A percentile compares a stretch with the other conserved stretches of the same genome.
Evolutionary conservation across 2,888 invertebrate species (phyloP).

Genomic region (Muscina levida): DNA sequence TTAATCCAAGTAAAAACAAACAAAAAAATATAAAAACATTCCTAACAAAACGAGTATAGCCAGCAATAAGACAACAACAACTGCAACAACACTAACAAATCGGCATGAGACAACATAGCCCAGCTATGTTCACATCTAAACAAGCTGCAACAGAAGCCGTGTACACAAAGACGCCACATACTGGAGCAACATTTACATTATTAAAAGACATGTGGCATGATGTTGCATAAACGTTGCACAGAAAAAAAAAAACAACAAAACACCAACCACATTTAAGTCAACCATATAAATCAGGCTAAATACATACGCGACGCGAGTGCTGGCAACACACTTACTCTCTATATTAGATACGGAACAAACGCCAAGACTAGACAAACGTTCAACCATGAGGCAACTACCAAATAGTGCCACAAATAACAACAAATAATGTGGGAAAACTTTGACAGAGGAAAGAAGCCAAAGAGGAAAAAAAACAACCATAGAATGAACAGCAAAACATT

Average conservation of each 20-base stretch:
- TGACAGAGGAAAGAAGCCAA: not conserved
- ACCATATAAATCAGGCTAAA: conserved; percentile 66
- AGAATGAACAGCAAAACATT: not conserved
- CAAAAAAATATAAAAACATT: no score
- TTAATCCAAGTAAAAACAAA: conserved; percentile 17
- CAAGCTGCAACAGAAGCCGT: not conserved
- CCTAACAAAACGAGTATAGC: no score
- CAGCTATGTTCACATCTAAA: not conserved
- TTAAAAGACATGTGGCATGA: conserved; percentile 28
- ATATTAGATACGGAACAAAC: not conserved
- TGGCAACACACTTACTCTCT: not conserved
- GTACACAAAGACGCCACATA: no score
- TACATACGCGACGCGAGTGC: not conserved
- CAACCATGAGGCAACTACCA: conserved; percentile 19
- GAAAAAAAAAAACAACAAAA: conserved; percentile 5
- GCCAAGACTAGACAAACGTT: not conserved
- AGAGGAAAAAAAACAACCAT: not conserved
- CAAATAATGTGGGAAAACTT: conserved; percentile 38
- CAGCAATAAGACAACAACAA: conserved; percentile 11
- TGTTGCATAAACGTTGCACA: conserved; percentile 24
- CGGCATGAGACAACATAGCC: no score
- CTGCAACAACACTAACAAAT: not conserved
- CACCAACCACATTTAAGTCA: conserved; percentile 61
- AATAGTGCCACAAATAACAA: conserved; percentile 7
- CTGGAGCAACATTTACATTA: conserved; percentile 36